Evolutionary conservation across 1,140 invertebrate genomes (phyloP).

Genomic region (Pogonomyrmex californicus): DNA sequence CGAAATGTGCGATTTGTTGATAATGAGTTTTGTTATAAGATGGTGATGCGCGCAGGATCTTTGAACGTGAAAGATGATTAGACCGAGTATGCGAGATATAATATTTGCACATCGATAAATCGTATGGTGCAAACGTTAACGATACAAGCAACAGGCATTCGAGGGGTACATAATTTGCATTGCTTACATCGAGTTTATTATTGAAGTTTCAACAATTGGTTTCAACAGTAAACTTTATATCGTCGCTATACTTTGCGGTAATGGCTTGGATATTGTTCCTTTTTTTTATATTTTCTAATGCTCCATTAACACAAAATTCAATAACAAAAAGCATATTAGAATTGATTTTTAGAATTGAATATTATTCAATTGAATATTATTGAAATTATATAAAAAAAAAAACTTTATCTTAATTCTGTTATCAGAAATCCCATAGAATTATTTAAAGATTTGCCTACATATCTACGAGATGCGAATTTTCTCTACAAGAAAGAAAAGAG

Average conservation of each 20-base stretch:
- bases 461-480: not conserved
- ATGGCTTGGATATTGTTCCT: not conserved
- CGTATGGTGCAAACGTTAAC: constrained; percentile 70
- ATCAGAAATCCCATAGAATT: not conserved
- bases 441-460: not conserved
- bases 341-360: not conserved
- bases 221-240: constrained; percentile 1
- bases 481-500: not conserved
- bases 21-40: constrained; percentile 79
- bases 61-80: constrained; percentile 50
- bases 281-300: not conserved
- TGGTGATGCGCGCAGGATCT: constrained; percentile 64
- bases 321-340: not conserved
- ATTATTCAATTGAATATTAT: too few species aligned
- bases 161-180: constrained; percentile 67
- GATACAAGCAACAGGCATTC: constrained; percentile 66
- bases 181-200: constrained; percentile 7
- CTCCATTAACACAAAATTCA: not conserved
- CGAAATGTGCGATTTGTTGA: constrained; percentile 75
- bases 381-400: not conserved
- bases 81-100: constrained; percentile 42
- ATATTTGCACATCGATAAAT: constrained; percentile 35
- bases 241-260: not conserved
- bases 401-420: not conserved
- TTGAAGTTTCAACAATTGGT: not conserved